phyloP scores from a whole-genome alignment of 1,140 invertebrate genomes.

The Diprion similis region DNA sequence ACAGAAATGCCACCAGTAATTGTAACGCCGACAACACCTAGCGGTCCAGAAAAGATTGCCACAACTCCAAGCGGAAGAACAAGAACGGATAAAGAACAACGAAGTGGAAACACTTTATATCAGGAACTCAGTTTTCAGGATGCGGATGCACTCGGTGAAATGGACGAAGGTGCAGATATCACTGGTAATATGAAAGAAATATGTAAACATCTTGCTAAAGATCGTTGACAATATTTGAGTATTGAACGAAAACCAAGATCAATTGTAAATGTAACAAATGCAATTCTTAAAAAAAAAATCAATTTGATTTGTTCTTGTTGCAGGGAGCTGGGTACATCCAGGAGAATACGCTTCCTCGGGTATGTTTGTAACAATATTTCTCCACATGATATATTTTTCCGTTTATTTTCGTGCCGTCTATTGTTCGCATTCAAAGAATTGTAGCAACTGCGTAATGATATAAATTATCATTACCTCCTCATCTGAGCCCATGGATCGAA shows the following conservation, averaged over 20 bases:
- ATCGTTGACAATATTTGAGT: constrained; percentile 9
- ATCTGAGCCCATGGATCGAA: too few relatives aligned
- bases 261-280: constrained; percentile 17
- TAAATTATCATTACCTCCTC: too few relatives aligned
- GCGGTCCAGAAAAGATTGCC: constrained; percentile 50
- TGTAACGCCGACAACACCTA: constrained; percentile 63
- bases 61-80: constrained; percentile 68
- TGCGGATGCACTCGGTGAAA: constrained; percentile 79
- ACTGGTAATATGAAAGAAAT: constrained; percentile 70
- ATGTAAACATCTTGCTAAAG: constrained; percentile 1
- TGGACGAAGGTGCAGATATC: constrained; percentile 85
- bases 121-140: constrained; percentile 91
- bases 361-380: constrained; percentile 62
- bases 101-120: constrained; percentile 89
- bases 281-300: constrained; percentile 16
- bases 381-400: constrained; percentile 7
- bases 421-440: too few relatives aligned
- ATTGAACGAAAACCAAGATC: constrained; percentile 12
- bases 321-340: constrained; percentile 97
- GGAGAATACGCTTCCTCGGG: constrained; percentile 98
- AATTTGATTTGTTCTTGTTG: constrained; percentile 32
- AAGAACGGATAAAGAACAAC: constrained; percentile 86
- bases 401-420: background rate
- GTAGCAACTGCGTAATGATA: too few relatives aligned
- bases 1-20: constrained; percentile 60